Percentiles rank a stretch among this genome's conserved stretches.
These are phyloP conservation scores for Coilia nasus DNA, from an alignment of 2,797 vertebrate genomes.

Conservation along the genomic window DNA sequence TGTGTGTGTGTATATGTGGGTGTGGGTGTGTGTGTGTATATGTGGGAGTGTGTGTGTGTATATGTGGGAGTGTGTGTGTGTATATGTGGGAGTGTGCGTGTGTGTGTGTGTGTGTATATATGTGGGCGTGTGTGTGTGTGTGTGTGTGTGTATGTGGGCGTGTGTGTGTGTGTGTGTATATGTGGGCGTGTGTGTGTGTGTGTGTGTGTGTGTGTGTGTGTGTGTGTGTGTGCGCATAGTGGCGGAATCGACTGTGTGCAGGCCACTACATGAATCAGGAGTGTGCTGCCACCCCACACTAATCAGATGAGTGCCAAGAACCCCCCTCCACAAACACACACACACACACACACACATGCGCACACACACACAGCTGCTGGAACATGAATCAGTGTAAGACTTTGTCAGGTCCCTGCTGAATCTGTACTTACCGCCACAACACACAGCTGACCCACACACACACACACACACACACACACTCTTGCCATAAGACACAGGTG, in stretches of 20 bases:
- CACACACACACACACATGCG: too few relatives aligned
- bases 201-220: too few relatives aligned
- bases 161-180: too few relatives aligned
- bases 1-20: conserved; percentile 36
- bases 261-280: conserved; percentile 71
- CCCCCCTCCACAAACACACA: background rate
- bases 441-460: background rate
- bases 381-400: background rate
- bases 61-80: too few relatives aligned
- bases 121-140: too few relatives aligned
- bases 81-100: too few relatives aligned
- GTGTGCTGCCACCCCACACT: conserved; percentile 42
- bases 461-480: background rate
- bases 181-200: too few relatives aligned
- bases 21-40: conserved; percentile 17
- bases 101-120: too few relatives aligned
- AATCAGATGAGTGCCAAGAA: background rate
- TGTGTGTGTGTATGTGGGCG: too few relatives aligned
- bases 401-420: background rate
- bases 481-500: too few relatives aligned
- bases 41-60: conserved; percentile 21
- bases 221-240: conserved; percentile 62
- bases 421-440: background rate
- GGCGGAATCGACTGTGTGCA: conserved; percentile 71
- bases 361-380: background rate